phyloP scores from a whole-genome alignment of 2,888 invertebrate species.

The Perizoma flavofasciatum region DNA sequence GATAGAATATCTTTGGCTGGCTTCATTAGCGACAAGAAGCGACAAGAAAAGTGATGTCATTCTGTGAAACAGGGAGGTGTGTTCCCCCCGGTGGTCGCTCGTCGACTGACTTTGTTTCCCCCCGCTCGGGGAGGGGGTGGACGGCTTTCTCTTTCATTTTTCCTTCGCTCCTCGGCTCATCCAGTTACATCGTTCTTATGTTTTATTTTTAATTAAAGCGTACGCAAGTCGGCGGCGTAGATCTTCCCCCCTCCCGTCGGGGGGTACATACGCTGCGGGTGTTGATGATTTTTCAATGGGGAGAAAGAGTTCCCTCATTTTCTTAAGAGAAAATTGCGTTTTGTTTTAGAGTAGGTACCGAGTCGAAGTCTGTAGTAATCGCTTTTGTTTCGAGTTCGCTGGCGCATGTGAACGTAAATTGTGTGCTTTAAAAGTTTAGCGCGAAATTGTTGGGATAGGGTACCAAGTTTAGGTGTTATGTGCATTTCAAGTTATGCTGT shows the following conservation, averaged over 20 bases:
- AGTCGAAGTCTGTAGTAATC: constrained; percentile 83
- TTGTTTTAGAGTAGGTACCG: constrained; percentile 78
- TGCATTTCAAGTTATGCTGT: constrained; percentile 37
- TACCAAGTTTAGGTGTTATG: constrained; percentile 55
- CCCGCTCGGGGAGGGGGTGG: constrained; percentile 62
- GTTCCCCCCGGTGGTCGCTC: constrained; percentile 71
- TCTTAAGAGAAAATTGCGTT: constrained; percentile 85
- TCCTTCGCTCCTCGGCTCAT: constrained; percentile 84
- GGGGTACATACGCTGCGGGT: constrained; percentile 80
- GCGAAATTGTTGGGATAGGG: constrained; percentile 66
- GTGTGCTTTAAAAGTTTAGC: constrained; percentile 75
- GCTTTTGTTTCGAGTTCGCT: constrained; percentile 80
- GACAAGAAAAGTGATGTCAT: constrained; percentile 83
- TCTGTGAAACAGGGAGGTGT: constrained; percentile 74
- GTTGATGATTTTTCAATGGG: constrained; percentile 85
- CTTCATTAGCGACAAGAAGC: constrained; percentile 83
- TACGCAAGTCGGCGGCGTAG: constrained; percentile 83
- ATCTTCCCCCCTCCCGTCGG: constrained; percentile 65
- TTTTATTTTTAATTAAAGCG: constrained; percentile 85
- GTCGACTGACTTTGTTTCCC: constrained; percentile 75
- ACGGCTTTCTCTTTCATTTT: constrained; percentile 84
- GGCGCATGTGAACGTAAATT: constrained; percentile 80
- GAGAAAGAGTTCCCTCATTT: constrained; percentile 85
- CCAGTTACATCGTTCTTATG: constrained; percentile 85
- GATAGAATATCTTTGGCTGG: constrained; percentile 58